Percentiles rank a stretch among this genome's conserved stretches.
Evolutionary conservation across 2,113 vertebrate genomes (phyloP).

Genomic region (Aptenodytes patagonicus): DNA sequence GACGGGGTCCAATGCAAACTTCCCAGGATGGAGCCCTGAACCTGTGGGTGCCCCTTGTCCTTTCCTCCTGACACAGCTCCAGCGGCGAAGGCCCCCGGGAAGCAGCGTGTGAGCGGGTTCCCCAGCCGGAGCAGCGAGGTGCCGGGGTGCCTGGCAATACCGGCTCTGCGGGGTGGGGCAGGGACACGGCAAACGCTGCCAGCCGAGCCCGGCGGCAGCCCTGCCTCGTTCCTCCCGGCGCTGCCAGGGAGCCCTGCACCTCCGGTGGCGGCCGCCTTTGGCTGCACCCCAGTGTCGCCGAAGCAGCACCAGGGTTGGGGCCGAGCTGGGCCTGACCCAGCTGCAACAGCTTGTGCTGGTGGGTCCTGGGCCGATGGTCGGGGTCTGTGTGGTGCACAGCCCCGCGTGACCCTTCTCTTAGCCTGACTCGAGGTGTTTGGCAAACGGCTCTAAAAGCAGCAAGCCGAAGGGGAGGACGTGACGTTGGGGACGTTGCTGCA

Average conservation of each 20-base stretch:
- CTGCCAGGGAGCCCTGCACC: background rate
- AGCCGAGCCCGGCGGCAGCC: background rate
- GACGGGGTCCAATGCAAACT: rapidly evolving
- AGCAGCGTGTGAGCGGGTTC: background rate
- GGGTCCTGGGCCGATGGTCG: background rate
- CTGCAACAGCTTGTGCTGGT: background rate
- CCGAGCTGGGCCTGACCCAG: background rate
- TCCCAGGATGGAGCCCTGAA: background rate
- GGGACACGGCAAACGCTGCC: background rate
- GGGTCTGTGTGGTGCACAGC: background rate
- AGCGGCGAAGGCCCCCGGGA: background rate
- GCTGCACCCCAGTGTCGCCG: background rate
- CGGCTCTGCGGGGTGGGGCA: background rate
- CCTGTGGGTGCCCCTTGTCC: rapidly evolving
- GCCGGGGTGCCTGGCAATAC: background rate
- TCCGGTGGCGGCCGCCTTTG: rapidly evolving
- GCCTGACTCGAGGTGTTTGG: background rate
- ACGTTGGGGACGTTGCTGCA: background rate
- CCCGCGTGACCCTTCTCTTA: background rate
- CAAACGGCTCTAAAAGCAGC: background rate
- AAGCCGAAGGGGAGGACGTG: background rate
- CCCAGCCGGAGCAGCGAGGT: background rate
- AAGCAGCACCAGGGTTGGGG: background rate
- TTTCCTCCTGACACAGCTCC: background rate
- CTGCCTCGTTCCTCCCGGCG: background rate